These are phyloP conservation scores for Xenopus tropicalis DNA, from an alignment of 2,113 vertebrate species.

Conservation along the genomic window DNA sequence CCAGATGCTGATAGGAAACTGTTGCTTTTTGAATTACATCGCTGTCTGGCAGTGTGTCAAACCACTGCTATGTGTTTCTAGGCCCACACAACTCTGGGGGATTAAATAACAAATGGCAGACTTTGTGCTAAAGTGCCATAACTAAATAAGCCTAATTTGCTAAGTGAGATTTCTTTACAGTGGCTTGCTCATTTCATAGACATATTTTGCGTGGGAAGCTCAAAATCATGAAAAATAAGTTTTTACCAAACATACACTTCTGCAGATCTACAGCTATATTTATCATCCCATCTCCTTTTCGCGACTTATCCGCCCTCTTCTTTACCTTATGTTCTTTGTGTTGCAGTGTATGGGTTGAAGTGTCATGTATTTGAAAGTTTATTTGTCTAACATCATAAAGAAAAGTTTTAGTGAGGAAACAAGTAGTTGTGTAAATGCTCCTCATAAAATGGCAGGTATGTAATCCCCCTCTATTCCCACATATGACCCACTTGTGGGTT, in stretches of 20 bases:
- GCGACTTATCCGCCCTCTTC: not conserved
- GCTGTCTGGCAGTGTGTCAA: constrained; percentile 11
- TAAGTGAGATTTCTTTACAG: not conserved
- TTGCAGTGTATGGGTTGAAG: not conserved
- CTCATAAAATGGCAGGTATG: no score
- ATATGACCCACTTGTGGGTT: no score
- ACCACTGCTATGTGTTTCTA: constrained; percentile 18
- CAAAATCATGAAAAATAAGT: constrained; percentile 4
- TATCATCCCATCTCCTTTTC: not conserved
- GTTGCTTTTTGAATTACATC: not conserved
- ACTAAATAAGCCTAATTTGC: constrained; percentile 1
- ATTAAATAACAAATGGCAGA: constrained; percentile 11
- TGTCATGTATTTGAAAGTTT: no score
- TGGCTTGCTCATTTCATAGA: constrained; percentile 6
- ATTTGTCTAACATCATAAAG: no score
- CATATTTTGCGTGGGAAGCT: constrained; percentile 22
- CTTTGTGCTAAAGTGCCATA: not conserved
- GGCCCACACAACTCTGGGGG: constrained; percentile 19
- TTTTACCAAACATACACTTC: constrained; percentile 1
- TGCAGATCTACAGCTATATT: not conserved
- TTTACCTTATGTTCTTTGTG: not conserved
- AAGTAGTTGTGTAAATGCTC: no score
- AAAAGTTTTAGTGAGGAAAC: no score
- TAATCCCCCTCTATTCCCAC: no score
- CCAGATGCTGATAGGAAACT: constrained; percentile 15